A percentile compares a stretch with the other conserved stretches of the same genome.
phyloP scores from a whole-genome alignment of 2,797 vertebrate genomes.

The Eupleurogrammus muticus region DNA sequence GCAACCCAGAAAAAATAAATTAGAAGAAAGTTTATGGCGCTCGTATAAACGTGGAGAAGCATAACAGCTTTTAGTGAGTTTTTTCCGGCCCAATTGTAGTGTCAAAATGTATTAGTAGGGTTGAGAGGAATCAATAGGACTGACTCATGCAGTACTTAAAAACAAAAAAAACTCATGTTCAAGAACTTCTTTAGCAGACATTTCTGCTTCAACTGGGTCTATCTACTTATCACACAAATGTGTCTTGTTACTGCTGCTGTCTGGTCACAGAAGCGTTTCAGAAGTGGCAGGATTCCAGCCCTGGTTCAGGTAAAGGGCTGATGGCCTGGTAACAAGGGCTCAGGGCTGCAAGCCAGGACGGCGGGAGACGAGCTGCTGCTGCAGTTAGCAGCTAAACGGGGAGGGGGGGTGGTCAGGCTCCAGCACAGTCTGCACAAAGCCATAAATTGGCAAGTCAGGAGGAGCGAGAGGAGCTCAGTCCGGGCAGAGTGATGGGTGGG shows the following conservation, averaged over 20 bases:
- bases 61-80: background rate
- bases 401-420: background rate
- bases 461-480: background rate
- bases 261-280: background rate
- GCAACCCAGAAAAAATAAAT: background rate
- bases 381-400: constrained; percentile 9
- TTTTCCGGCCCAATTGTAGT: background rate
- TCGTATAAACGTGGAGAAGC: background rate
- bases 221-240: background rate
- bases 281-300: background rate
- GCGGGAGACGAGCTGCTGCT: constrained; percentile 17
- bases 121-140: background rate
- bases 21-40: background rate
- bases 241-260: background rate
- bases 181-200: background rate
- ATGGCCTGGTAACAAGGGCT: background rate
- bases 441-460: background rate
- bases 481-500: background rate
- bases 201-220: background rate
- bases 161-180: background rate
- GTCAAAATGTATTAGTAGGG: background rate
- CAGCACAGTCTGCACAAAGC: background rate
- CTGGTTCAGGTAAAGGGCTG: no score
- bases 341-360: constrained; percentile 12
- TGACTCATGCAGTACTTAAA: background rate